phyloP scores from a whole-genome alignment of 2,888 invertebrate genomes.

The Pristionchus fissidentatus region DNA sequence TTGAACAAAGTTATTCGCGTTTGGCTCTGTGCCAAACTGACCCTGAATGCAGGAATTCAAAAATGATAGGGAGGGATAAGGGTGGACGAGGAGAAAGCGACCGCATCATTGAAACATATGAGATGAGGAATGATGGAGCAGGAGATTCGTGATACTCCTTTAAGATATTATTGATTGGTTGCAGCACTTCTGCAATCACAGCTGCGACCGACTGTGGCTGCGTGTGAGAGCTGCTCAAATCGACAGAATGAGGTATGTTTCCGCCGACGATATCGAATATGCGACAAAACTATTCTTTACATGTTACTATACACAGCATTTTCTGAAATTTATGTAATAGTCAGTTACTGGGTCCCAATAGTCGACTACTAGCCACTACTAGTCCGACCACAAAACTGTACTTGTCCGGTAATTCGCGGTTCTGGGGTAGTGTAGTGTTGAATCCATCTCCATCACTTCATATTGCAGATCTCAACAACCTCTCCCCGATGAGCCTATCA shows the following conservation, averaged over 20 bases:
- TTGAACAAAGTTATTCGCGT: no score
- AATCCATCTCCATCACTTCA: neutral
- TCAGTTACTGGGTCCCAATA: no score
- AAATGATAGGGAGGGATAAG: no score
- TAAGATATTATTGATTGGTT: neutral
- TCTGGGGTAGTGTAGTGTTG: neutral
- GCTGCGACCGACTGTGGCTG: slow-evolving; percentile 64
- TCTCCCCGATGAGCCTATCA: slow-evolving; percentile 58
- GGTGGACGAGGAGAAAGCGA: no score
- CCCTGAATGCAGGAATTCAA: no score
- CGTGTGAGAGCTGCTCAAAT: slow-evolving; percentile 65
- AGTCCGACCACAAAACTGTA: no score
- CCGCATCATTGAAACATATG: no score
- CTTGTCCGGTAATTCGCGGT: no score
- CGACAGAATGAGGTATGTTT: slow-evolving; percentile 35
- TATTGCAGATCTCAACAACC: slow-evolving; percentile 34
- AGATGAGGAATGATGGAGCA: no score
- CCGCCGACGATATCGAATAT: neutral
- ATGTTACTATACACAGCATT: neutral
- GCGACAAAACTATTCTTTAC: neutral
- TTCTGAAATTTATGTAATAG: no score
- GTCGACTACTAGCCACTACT: no score
- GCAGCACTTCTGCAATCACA: slow-evolving; percentile 68
- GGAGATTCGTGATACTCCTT: no score
- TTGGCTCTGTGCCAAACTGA: neutral